Percentiles rank a stretch among this genome's conserved stretches.
phyloP scores from a whole-genome alignment of 37 sponge, comb jelly and placozoan species.

The Aphrocallistes beatrix region DNA sequence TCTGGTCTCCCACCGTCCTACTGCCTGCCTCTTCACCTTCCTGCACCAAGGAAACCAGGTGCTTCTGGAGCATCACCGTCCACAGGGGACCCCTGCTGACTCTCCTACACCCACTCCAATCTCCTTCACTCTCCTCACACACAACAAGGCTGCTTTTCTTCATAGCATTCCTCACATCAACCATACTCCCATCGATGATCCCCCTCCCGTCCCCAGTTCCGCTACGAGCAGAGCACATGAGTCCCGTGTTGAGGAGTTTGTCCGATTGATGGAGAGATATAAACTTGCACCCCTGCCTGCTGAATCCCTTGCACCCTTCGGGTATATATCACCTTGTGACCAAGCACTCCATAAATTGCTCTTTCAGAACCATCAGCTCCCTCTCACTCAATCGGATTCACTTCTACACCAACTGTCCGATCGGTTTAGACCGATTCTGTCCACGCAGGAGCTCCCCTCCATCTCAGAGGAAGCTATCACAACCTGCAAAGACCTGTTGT shows the following conservation, averaged over 20 bases:
- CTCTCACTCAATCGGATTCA: neutral
- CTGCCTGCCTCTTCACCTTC: slow-evolving; percentile 76
- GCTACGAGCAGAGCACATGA: slow-evolving; percentile 75
- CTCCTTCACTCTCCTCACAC: neutral
- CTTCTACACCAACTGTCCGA: slow-evolving; percentile 1
- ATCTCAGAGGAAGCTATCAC: neutral
- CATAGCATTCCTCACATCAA: slow-evolving; percentile 49
- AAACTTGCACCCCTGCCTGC: neutral
- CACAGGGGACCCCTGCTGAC: slow-evolving; percentile 20
- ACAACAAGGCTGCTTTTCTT: slow-evolving; percentile 50
- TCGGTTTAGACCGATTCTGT: neutral
- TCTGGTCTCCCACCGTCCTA: slow-evolving; percentile 67
- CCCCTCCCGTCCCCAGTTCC: slow-evolving; percentile 74
- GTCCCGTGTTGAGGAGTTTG: slow-evolving; percentile 49
- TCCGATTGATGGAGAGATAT: neutral
- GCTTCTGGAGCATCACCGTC: slow-evolving; percentile 63
- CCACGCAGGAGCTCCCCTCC: neutral
- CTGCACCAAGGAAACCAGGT: slow-evolving; percentile 69
- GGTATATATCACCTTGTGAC: too few species aligned
- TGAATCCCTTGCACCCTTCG: neutral
- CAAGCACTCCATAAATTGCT: neutral
- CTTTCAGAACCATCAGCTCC: neutral
- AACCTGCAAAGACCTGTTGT: neutral
- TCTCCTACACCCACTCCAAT: neutral
- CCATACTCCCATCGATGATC: slow-evolving; percentile 56